Base-by-base conservation (phyloP, 2,797 vertebrate genomes). In the Gadopsis marmoratus region DNA sequence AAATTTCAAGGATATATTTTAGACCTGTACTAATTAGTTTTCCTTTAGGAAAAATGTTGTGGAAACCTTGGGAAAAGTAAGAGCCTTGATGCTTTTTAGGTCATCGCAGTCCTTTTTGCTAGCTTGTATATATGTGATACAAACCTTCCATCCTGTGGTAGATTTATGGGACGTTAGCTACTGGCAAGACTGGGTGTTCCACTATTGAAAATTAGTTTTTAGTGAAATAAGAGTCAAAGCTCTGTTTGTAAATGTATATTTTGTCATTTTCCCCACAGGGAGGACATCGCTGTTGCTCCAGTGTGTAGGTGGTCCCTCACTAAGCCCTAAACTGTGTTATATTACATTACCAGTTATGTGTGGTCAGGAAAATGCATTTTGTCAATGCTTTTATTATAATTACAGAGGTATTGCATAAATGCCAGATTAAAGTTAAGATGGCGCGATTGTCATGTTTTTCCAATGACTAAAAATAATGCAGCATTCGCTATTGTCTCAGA, bases 221-320 rank as follows among this genome's bases (percentile, higher is more conserved):
- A 73, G 67, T 29, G 41, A 79, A 82, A 74, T 45, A 60, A 55
- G 67, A 83, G 43, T 21, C 37, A 41, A 78, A 63, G 39, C 51
- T 63, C 17, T 59, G 53, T 71, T 64, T 50, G 74, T 58, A 66
- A 71, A 79, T 70, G 69, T 71, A 77, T 84, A 37, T 86, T 86
- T 88, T 79, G 73, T 74, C 62, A 63, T 87, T 78, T 85, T 63
- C 74, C 58, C 74, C 58, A 59, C 56, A 70, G 87, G 56, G 48
- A 72, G 53, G 77, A 84, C 71, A 39, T 45, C 26, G 3, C 65
- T 53, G 66, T 80, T 74, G 63, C 71, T 72, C 14, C 47, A 51
- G 66, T 31, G 14, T 47, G 81, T 90, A 78, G 89, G 90, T 86
- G 89, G 87, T 91, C 88, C 78, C n/a, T 50, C 7, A 4, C 54